Percentiles rank a stretch among this genome's conserved stretches.
These are phyloP conservation scores for Nibea coibor DNA, from an alignment of 2,113 vertebrate genomes.

Conservation along the genomic window DNA sequence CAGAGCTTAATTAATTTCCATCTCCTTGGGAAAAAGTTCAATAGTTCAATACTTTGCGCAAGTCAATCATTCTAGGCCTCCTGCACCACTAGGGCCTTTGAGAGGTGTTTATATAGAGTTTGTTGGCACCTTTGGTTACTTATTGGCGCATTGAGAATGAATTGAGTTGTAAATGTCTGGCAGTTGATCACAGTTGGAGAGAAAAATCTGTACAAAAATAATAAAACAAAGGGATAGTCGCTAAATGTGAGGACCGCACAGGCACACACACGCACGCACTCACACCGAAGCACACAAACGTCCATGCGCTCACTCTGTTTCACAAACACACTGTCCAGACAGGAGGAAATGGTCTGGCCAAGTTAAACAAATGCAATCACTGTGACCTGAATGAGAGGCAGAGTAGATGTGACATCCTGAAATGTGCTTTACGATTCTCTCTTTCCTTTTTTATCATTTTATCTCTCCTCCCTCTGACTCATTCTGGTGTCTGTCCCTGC, in stretches of 20 bases:
- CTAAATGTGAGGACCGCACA: background rate
- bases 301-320: background rate
- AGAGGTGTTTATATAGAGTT: conserved; percentile 46
- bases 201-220: conserved; percentile 25
- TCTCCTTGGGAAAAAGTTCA: conserved; percentile 51
- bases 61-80: conserved; percentile 53
- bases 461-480: conserved; percentile 42
- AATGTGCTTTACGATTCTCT: conserved; percentile 43
- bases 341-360: conserved; percentile 51
- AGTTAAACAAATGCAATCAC: conserved; percentile 66
- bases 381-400: conserved; percentile 47
- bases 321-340: conserved; percentile 6
- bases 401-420: conserved; percentile 35
- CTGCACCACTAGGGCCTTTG: conserved; percentile 23
- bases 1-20: conserved; percentile 64
- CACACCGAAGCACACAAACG: background rate
- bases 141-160: conserved; percentile 49
- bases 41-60: conserved; percentile 52
- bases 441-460: conserved; percentile 55
- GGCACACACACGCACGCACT: too few species aligned
- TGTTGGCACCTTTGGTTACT: conserved; percentile 49
- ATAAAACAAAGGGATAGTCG: conserved; percentile 18
- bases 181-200: conserved; percentile 13
- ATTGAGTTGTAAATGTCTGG: conserved; percentile 35
- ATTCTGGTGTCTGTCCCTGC: conserved; percentile 48